Evolutionary conservation across 2,797 vertebrate genomes (phyloP), one percentile per base, ranked within the genome.

Genomic region (Saguinus oedipus): DNA sequence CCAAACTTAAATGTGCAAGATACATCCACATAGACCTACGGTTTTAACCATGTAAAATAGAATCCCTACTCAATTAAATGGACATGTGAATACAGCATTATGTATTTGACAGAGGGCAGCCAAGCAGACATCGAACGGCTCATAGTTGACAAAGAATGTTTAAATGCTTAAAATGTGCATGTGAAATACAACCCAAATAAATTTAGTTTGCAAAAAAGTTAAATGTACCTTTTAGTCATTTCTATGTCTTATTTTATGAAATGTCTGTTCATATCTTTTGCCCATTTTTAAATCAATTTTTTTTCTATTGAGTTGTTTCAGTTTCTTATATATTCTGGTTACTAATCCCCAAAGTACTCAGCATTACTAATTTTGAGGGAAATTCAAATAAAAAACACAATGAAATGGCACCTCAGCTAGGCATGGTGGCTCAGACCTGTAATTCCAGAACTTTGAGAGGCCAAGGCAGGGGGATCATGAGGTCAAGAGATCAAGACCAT

Each of bases 31-130:
- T 19, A 75, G 2, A 17, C 82, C 93, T 84, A 50, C 39, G 79
- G 20, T 30, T 95, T 90, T 97, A 92, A 96, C 20, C 59, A 96
- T 92, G 70, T 97, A 98, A 97, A 98, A 95, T 96, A 92, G 33
- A 93, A 97, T 97, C 81, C 80, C 80, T 44, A 10, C 59, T 97
- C 97, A 97, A 97, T 97, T 97, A 72, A 93, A 39, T 94, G 55
- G 0, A 6, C 61, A 97, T 97, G 94, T 95, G 27, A 98, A 97
- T 84, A 61, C 27, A 97, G 4, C 57, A 59, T 48, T 95, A 27
- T 90, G 42, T 96, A 94, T 97, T 84, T 88, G 84, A 88, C 5
- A 75, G 42, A 75, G 33, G 19, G 30, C 36, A 96, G 20, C 20
- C 33, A 15, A 96, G 94, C 61, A 97, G 17, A 48, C 22, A 75